Evolutionary conservation across 2,113 vertebrate genomes (phyloP).

Genomic region (Panthera leo): DNA sequence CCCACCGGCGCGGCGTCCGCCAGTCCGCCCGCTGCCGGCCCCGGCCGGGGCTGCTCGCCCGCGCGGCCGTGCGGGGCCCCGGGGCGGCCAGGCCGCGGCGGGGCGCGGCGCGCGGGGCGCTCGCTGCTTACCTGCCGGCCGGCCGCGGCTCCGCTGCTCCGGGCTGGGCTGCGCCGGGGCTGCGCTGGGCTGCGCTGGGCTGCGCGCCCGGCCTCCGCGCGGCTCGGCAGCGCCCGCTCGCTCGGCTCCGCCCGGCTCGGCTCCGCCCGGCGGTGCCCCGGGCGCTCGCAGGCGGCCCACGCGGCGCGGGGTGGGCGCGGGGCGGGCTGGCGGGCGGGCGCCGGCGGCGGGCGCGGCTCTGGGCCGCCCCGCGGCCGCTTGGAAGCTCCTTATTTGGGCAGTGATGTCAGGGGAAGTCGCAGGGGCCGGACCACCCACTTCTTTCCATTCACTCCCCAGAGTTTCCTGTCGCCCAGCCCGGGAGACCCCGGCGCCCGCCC

Average conservation of each 20-base stretch:
- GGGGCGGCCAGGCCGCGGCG: neutral
- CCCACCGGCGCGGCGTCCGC: neutral
- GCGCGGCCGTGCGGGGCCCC: neutral
- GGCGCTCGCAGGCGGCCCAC: slow-evolving; percentile 84
- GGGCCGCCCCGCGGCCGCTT: slow-evolving; percentile 84
- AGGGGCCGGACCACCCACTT: slow-evolving; percentile 87
- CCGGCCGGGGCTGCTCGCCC: neutral
- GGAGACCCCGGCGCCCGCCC: slow-evolving; percentile 55
- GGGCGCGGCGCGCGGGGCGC: neutral
- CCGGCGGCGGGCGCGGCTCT: slow-evolving; percentile 74
- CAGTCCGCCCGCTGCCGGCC: neutral
- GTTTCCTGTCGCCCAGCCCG: slow-evolving; percentile 84
- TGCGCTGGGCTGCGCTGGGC: slow-evolving; percentile 59
- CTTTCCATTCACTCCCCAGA: slow-evolving; percentile 86
- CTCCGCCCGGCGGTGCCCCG: slow-evolving; percentile 84
- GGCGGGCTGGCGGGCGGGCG: slow-evolving; percentile 81
- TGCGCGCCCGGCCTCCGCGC: slow-evolving; percentile 69
- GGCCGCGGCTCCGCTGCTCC: slow-evolving; percentile 33
- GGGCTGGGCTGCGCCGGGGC: slow-evolving; percentile 51
- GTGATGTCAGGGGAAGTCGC: slow-evolving; percentile 93
- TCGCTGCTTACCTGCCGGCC: slow-evolving; percentile 66
- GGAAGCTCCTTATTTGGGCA: slow-evolving; percentile 94
- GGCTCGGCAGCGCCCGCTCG: slow-evolving; percentile 64
- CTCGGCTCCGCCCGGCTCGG: slow-evolving; percentile 80
- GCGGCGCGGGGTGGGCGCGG: slow-evolving; percentile 82